Base-by-base conservation (phyloP, 2,888 invertebrate genomes). In the Dendrolimus houi region DNA sequence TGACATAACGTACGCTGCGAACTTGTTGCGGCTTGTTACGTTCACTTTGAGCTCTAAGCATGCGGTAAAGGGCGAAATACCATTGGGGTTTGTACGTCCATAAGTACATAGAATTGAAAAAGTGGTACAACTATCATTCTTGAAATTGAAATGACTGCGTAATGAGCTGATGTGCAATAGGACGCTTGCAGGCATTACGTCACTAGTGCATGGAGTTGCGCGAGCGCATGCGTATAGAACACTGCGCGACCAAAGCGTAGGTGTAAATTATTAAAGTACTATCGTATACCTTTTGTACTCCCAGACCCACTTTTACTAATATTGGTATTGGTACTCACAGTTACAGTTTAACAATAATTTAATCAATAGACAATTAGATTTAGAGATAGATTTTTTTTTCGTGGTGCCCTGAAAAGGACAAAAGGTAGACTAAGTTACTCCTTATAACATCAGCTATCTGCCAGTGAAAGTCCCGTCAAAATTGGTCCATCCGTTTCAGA, bases 171-270 rank as follows among this genome's bases (percentile, higher is more conserved):
- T 55, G 47, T 74, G 80, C 72, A 76, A 67, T 69, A 64, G 66
- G 66, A 64, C 68, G 68, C 70, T 69, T 77, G 79, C 74, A 79
- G 64, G 62, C 59, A 68, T 80, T 74, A 79, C 80, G 76, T 81
- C 79, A 82, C 68, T 62, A 60, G 62, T 73, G 76, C 75, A 74
- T 57, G 58, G 63, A 60, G 67, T 68, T 61, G 67, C 64, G 66
- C 60, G 59, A 59, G 66, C 59, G 70, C 62, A 66, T 61, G 68
- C 63, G 66, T 67, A 69, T 64, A 69, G 47, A 2, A 12, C 47
- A 2, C 9, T 47, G 47, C 9, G 47, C 47, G 47, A 12, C 12
- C 12, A 29, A 6, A 29, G 47, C 47, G 47, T 47, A 12, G 47
- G 47, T 47, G 1, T 47, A 10, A 47, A 9, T 47, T 12, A 47